A percentile compares a stretch with the other conserved stretches of the same genome.
phyloP scores from a whole-genome alignment of 2,888 invertebrate genomes.

The Caenorhabditis becei region DNA sequence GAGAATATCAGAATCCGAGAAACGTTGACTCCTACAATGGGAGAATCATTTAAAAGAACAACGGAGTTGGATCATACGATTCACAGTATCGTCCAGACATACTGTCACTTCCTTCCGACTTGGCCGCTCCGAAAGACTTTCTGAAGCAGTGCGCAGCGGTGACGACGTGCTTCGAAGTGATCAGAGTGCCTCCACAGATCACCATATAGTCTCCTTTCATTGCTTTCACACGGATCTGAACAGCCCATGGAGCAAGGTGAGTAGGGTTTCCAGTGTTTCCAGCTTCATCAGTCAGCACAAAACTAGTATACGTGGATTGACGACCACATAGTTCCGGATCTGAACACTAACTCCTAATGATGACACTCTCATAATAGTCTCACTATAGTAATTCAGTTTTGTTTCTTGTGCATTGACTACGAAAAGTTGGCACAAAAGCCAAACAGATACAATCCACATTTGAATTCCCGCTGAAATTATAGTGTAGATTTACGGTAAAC shows the following conservation, averaged over 20 bases:
- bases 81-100: conserved; percentile 43
- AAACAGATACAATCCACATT: conserved; percentile 2
- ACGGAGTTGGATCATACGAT: background rate
- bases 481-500: conserved; percentile 38
- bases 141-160: conserved; percentile 57
- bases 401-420: no score
- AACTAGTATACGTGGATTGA: conserved; percentile 39
- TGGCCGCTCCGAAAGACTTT: conserved; percentile 26
- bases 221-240: conserved; percentile 32
- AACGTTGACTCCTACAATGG: conserved; percentile 22
- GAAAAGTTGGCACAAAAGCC: background rate
- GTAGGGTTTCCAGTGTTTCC: conserved; percentile 45
- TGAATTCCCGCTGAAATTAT: conserved; percentile 39
- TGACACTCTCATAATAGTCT: background rate
- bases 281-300: conserved; percentile 32
- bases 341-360: conserved; percentile 12
- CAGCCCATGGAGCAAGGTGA: conserved; percentile 49
- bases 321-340: conserved; percentile 39
- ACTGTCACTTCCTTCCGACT: conserved; percentile 4
- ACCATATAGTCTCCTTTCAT: conserved; percentile 25
- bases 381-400: conserved; percentile 30
- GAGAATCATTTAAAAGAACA: background rate
- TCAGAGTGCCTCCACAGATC: conserved; percentile 48
- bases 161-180: conserved; percentile 41
- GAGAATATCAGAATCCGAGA: conserved; percentile 37